Base-by-base conservation (phyloP, 2,113 vertebrate species). In the Hylia prasina region DNA sequence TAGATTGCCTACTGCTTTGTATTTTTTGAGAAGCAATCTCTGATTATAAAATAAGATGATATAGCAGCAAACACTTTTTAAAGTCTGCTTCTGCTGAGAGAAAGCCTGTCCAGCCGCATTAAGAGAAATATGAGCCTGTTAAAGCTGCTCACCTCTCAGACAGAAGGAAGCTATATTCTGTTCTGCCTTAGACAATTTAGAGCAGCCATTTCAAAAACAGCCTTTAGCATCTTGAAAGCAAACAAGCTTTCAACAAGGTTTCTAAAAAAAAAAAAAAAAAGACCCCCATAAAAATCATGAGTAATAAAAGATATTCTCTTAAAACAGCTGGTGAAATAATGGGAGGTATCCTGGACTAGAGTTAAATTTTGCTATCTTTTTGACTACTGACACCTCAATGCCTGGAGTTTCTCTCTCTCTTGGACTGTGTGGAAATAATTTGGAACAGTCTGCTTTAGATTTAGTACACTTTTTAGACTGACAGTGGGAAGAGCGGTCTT, bases 121-220 rank as follows among this genome's bases (percentile, higher is more conserved):
- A 91, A 87, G 78, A 96, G 81, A 94, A 87, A 94, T 94, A 81
- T 31, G 77, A 93, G 33, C 21, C 39, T 87, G 58, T 91, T 82
- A 78, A 89, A 84, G 30, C 40, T 63, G 39, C 60, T 84, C 44
- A 58, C 7, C 58, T 13, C 45, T 24, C 23, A 1, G 0, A 63
- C 47, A 84, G 27, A 78, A 92, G 56, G 53, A 89, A 91, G 40
- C 45, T 82, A 24, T 68, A 83, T 92, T 90, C 79, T 82, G 11
- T 65, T 92, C 89, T 3, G 12, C 68, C 80, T 61, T 9, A 54
- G 54, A 77, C 37, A 89, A 91, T 91, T 93, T 87, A 93, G 69
- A 89, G 84, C 47, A 95, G 72, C 42, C 56, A 56, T 93, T 94
- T 90, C 45, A 80, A 82, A 89, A 90, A 5, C 11, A 69, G 76